phyloP scores from a whole-genome alignment of 2,888 invertebrate genomes.

The Erebia ligea region DNA sequence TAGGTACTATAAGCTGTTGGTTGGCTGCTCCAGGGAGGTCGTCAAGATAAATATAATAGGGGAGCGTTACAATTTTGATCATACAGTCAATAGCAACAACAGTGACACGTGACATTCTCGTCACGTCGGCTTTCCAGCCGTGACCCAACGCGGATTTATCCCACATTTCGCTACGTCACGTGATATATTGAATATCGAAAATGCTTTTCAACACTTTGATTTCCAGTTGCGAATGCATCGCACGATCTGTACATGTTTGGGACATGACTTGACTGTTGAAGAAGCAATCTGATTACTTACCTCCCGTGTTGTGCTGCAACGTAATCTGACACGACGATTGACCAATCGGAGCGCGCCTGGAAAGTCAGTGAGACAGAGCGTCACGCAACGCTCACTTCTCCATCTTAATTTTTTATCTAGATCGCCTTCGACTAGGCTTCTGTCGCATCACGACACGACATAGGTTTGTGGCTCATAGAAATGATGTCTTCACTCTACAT shows the following conservation, averaged over 20 bases:
- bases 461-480: too few relatives aligned
- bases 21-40: neutral
- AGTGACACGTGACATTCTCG: conserved; percentile 27
- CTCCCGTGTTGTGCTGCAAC: too few relatives aligned
- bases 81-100: conserved; percentile 30
- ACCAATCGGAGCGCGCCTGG: too few relatives aligned
- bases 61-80: neutral
- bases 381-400: too few relatives aligned
- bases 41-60: conserved; percentile 1
- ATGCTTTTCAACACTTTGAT: conserved; percentile 16
- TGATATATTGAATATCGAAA: conserved; percentile 38
- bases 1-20: too few relatives aligned
- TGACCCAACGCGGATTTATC: conserved; percentile 36
- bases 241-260: conserved; percentile 7
- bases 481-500: too few relatives aligned
- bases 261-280: conserved; percentile 10
- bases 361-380: too few relatives aligned
- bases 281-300: neutral
- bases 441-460: too few relatives aligned
- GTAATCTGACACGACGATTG: neutral
- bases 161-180: conserved; percentile 37
- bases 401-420: too few relatives aligned
- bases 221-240: conserved; percentile 2
- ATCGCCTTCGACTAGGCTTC: too few relatives aligned
- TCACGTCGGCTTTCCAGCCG: conserved; percentile 37